Evolutionary conservation across 2,113 vertebrate species (phyloP), one percentile per base, ranked within the genome.

Genomic region (Epinephelus lanceolatus): DNA sequence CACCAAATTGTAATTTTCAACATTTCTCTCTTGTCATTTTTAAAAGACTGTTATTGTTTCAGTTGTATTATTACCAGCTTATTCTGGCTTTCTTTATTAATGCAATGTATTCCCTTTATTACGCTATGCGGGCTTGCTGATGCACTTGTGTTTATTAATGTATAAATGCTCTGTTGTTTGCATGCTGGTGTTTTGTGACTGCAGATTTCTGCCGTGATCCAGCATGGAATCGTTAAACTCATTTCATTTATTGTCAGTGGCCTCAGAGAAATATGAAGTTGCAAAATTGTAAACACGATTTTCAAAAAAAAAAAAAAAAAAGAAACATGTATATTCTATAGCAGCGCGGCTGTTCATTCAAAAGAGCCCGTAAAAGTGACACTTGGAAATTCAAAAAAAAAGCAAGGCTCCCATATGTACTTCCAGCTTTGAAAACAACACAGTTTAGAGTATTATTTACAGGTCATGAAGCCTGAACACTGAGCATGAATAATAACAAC

Each of bases 401-500:
- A 91, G 81, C 71, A 66, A 80, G 78, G 66, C 87, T 92, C 51
- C 88, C 82, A 75, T 92, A 90, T 94, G 94, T 91, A 85, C 90
- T 91, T 94, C 94, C 91, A 94, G 94, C 93, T 94, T 88, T 94
- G 93, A 84, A 86, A 86, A 91, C 89, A 91, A 89, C 89, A 89
- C 91, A 91, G 92, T 91, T 92, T 91, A 90, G 84, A 91, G 86
- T 89, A 91, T 95, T 95, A 96, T 94, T 94, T 94, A 93, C 86
- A 74, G 89, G 95, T 95, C 95, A 93, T 88, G 92, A 93, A 93
- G 89, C 90, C 91, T 89, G 89, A 94, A 94, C 90, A 89, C 81
- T 87, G 85, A 94, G 91, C 86, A 84, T 94, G 92, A 95, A 92
- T 95, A 95, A 96, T 95, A 93, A 95, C 91, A 81, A 78, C 81